Conservation (phyloP, 2,888 invertebrate species). For the Ormyrus thymus region DNA sequence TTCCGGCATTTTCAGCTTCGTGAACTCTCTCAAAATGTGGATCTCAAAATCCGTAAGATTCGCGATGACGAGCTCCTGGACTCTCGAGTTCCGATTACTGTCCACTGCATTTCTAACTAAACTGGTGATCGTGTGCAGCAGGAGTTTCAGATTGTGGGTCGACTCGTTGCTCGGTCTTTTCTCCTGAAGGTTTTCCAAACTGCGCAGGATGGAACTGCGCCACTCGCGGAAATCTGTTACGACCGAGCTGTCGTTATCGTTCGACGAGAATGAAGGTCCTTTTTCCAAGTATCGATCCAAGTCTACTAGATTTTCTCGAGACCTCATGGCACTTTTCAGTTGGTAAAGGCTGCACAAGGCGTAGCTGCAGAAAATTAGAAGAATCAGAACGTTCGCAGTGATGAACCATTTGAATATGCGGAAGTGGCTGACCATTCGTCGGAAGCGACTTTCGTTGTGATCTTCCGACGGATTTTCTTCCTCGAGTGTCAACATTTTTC, state of each 20-base stretch:
- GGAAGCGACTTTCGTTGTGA: neutral
- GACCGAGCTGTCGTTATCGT: neutral
- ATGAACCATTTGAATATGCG: slow-evolving; percentile 45
- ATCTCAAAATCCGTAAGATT: slow-evolving; percentile 45
- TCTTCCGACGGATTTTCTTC: slow-evolving; percentile 4
- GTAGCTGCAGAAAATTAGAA: slow-evolving; percentile 41
- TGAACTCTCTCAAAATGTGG: slow-evolving; percentile 36
- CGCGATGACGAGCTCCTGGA: neutral
- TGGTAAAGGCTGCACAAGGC: slow-evolving; percentile 45
- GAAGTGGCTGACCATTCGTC: neutral
- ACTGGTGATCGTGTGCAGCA: slow-evolving; percentile 27
- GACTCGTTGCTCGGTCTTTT: neutral
- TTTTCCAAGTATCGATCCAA: too few relatives aligned
- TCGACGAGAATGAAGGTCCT: too few relatives aligned
- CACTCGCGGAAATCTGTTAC: slow-evolving; percentile 30
- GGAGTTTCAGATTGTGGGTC: slow-evolving; percentile 11
- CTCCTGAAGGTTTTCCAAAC: slow-evolving; percentile 16
- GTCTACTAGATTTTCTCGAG: neutral
- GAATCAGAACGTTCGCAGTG: slow-evolving; percentile 22
- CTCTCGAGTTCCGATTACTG: neutral
- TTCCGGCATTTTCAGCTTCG: slow-evolving; percentile 13
- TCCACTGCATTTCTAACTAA: slow-evolving; percentile 5
- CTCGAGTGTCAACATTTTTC: slow-evolving; percentile 32
- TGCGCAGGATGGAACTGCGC: slow-evolving; percentile 12
- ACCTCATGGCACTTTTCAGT: slow-evolving; percentile 26